Conservation (phyloP, 2,113 vertebrate species). For the Hemiscyllium ocellatum region DNA sequence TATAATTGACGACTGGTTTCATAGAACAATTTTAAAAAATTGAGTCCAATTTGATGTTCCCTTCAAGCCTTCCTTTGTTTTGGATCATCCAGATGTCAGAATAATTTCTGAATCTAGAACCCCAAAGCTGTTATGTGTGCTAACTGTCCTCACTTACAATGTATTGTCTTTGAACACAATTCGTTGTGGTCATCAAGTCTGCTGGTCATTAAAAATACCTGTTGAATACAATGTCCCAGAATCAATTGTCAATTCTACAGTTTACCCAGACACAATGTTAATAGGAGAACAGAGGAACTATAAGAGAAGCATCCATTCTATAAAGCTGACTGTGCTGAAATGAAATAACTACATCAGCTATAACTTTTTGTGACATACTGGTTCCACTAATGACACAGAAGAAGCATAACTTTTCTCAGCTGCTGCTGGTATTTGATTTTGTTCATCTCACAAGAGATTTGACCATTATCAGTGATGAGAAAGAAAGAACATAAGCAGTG, state of each 20-base stretch:
- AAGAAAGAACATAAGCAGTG: background rate
- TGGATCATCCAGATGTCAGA: background rate
- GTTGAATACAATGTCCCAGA: background rate
- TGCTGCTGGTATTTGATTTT: background rate
- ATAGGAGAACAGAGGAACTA: background rate
- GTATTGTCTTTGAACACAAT: background rate
- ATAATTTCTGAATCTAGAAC: background rate
- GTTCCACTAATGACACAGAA: background rate
- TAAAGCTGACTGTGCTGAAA: background rate
- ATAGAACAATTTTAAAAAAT: background rate
- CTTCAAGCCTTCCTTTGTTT: background rate
- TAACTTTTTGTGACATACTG: background rate
- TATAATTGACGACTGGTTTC: background rate
- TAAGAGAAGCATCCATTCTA: background rate
- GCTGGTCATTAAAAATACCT: background rate
- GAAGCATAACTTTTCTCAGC: background rate
- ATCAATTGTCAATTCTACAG: background rate
- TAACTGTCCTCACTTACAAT: background rate
- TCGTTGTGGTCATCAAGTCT: no score
- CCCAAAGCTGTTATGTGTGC: background rate
- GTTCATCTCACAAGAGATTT: background rate
- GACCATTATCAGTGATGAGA: constrained; percentile 4
- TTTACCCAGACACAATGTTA: background rate
- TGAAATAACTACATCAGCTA: background rate
- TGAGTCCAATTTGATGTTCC: background rate